Base-by-base conservation (phyloP, 2,888 invertebrate genomes). In the Eupithecia vulgata region DNA sequence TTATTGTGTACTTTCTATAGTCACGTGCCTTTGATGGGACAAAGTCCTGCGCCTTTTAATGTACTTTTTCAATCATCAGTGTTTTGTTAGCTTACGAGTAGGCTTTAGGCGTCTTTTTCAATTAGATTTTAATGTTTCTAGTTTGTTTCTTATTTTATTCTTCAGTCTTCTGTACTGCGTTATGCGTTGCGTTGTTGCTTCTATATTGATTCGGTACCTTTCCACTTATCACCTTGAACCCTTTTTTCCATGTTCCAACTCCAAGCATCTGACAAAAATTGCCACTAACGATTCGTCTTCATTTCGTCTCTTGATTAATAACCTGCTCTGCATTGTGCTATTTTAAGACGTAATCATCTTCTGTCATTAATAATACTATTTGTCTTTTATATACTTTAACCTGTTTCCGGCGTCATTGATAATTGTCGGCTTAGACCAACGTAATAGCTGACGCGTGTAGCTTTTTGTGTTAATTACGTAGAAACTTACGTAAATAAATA, bases 301-400 rank as follows among this genome's bases (percentile, higher is more conserved):
- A 48, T 52, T 57, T 67, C n/a, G 69, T 71, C 42, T 67, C 30
- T 52, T 68, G 25, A 74, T 72, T 67, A 64, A 64, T 70, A 45
- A 52, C 57, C 21, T 35, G 52, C 30, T 40, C 40, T 68, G 37
- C 30, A 57, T 45, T 64, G 35, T 42, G 21, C 42, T 78, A 75
- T 78, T 75, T 70, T 72, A 73, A 77, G 70, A 34, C 70, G 66
- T 45, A 48, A 74, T 73, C 72, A 70, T 74, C 45, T 70, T 62
- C 42, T n/a, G 25, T 25, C 6, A 17, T 37, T n/a, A 21, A n/a
- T 62, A 37, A n/a, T 37, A n/a, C n/a, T 37, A 37, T 52, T 25
- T 17, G 21, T n/a, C 25, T 25, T 30, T n/a, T 45, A 21, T 21
- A 42, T 34, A 37, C 1, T 35, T 25, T 66, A 66, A 67, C 71